Conservation (phyloP, 2,888 invertebrate genomes). For the Nomada flava region DNA sequence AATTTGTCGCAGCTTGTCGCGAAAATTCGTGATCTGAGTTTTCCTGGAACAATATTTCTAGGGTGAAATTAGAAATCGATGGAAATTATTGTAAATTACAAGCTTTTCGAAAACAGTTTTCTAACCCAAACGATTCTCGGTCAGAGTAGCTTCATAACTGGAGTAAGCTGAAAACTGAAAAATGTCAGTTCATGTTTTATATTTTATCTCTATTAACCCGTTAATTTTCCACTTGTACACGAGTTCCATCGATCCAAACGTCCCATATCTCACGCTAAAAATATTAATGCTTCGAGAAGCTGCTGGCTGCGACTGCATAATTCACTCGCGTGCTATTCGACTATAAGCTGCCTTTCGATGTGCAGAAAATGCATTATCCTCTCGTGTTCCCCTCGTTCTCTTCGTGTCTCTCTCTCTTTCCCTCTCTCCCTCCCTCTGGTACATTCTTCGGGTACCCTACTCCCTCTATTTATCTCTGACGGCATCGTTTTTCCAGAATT, state of each 20-base stretch:
- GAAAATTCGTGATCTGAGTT: too few species aligned
- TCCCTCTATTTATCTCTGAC: not conserved
- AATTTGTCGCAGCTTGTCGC: too few species aligned
- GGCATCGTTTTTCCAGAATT: constrained; percentile 11
- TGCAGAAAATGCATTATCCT: constrained; percentile 57
- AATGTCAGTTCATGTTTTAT: too few species aligned
- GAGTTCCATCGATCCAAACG: not conserved
- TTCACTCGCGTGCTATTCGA: not conserved
- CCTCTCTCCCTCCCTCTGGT: not conserved
- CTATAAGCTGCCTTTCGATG: constrained; percentile 9
- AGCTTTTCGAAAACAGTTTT: too few species aligned
- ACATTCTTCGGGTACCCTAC: too few species aligned
- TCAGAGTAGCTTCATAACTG: too few species aligned
- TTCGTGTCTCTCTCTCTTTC: not conserved
- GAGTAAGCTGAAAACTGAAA: too few species aligned
- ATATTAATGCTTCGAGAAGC: constrained; percentile 17
- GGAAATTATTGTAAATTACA: too few species aligned
- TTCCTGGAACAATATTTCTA: too few species aligned
- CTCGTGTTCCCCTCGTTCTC: not conserved
- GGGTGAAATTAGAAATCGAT: too few species aligned
- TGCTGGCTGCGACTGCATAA: constrained; percentile 31
- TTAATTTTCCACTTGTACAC: not conserved
- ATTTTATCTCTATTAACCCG: not conserved
- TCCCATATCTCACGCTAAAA: constrained; percentile 6
- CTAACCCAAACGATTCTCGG: too few species aligned